Conservation (phyloP, 2,113 vertebrate species). For the sheep (Ovis aries) region ARS-UI_Ramb_v3.0 NC_056077.1:14326001-14326500, state of each 20-base stretch:
- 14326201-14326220: background rate
- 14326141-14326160: background rate
- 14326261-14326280: background rate
- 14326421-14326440: background rate
- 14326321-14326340: background rate
- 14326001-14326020: background rate
- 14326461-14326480: background rate
- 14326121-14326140: background rate
- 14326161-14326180: background rate
- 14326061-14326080: background rate
- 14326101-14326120: rapidly evolving
- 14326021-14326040: background rate
- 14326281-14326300: background rate
- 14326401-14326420: background rate
- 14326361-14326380: background rate
- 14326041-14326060: background rate
- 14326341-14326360: background rate
- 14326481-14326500: background rate
- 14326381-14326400: background rate
- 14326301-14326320: background rate
- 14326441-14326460: background rate
- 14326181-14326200: background rate
- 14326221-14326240: background rate
- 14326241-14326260: background rate
- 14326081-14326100: background rate